These are phyloP conservation scores for Sminthurinus aureus DNA, from an alignment of 2,888 invertebrate species.

Conservation along the genomic window DNA sequence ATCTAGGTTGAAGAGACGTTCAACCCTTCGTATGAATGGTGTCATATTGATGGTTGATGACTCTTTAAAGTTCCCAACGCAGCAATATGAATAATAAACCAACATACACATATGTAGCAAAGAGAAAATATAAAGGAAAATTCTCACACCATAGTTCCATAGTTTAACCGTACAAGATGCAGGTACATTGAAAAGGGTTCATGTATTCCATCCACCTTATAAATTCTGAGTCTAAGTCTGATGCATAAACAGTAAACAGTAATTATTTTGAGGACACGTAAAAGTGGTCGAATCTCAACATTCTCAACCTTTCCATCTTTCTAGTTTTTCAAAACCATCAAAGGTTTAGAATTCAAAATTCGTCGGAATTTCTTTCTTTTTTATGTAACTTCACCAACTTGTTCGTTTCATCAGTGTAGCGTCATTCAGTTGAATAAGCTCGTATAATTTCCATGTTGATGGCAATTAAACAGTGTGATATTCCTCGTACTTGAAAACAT, in stretches of 20 bases:
- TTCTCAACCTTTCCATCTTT: background rate
- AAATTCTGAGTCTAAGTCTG: background rate
- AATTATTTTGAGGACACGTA: conserved; percentile 2
- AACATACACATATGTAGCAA: background rate
- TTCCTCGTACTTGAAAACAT: too few relatives aligned
- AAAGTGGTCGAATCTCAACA: conserved; percentile 11
- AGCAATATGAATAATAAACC: too few relatives aligned
- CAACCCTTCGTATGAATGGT: too few relatives aligned
- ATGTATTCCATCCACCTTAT: background rate
- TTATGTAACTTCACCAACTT: background rate
- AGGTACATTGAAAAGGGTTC: background rate
- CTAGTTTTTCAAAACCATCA: background rate
- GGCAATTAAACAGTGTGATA: background rate
- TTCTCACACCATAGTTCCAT: conserved; percentile 16
- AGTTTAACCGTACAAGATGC: background rate
- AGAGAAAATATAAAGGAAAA: conserved; percentile 16
- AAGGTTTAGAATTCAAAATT: background rate
- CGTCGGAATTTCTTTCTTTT: background rate
- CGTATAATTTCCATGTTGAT: background rate
- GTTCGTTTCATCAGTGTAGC: background rate
- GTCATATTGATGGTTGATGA: too few relatives aligned
- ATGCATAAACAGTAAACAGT: conserved; percentile 1
- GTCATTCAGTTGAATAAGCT: background rate
- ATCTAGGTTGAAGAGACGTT: too few relatives aligned
- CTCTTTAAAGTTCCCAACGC: too few relatives aligned